Evolutionary conservation across 1,140 invertebrate genomes (phyloP).

Genomic region (Bombyx mori): DNA sequence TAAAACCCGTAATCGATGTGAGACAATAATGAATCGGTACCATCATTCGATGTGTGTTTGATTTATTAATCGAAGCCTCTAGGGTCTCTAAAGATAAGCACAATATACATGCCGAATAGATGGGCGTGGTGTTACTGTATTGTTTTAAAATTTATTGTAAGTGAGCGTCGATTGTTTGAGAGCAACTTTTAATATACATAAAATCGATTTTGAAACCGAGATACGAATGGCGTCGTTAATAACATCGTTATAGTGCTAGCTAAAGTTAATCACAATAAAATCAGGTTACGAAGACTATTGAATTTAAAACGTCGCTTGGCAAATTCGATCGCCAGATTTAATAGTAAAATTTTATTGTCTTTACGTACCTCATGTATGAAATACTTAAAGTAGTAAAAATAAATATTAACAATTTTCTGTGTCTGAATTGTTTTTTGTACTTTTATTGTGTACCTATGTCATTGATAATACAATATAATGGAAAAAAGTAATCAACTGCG

Average conservation of each 20-base stretch:
- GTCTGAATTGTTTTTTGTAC: too few relatives aligned
- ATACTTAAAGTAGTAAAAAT: too few relatives aligned
- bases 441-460: too few relatives aligned
- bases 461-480: too few relatives aligned
- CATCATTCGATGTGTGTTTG: conserved; percentile 57
- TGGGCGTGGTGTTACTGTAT: conserved; percentile 26
- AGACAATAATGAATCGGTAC: conserved; percentile 63
- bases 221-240: conserved; percentile 1
- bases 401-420: too few relatives aligned
- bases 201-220: neutral
- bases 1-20: conserved; percentile 40
- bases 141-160: conserved; percentile 22
- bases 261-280: too few relatives aligned
- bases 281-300: too few relatives aligned
- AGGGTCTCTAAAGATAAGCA: conserved; percentile 23
- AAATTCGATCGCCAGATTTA: too few relatives aligned
- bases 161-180: neutral
- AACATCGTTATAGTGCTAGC: neutral
- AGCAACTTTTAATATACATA: neutral
- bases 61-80: conserved; percentile 51
- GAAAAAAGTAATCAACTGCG: too few relatives aligned
- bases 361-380: too few relatives aligned
- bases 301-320: too few relatives aligned
- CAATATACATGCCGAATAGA: conserved; percentile 16
- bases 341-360: too few relatives aligned